phyloP scores from a whole-genome alignment of 2,888 invertebrate species.

The Latrodectus hesperus region DNA sequence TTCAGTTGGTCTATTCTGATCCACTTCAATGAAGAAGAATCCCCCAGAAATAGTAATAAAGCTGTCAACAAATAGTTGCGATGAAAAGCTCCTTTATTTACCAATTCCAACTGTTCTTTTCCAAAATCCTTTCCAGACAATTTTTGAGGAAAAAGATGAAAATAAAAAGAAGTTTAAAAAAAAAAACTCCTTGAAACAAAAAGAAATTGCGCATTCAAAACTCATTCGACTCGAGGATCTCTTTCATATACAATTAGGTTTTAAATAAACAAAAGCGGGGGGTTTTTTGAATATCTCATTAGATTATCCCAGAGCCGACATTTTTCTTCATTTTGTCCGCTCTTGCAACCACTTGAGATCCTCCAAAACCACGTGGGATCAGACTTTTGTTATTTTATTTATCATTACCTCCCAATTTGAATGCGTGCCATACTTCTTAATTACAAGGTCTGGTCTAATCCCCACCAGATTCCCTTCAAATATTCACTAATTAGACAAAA shows the following conservation, averaged over 20 bases:
- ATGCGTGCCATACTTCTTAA: slow-evolving; percentile 69
- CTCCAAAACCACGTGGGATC: slow-evolving; percentile 32
- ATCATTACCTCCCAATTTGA: slow-evolving; percentile 69
- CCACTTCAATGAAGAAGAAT: no score
- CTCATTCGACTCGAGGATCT: slow-evolving; percentile 44
- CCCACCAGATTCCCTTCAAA: slow-evolving; percentile 64
- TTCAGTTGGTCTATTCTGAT: no score
- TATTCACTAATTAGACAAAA: slow-evolving; percentile 70
- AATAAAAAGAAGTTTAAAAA: neutral
- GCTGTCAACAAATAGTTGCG: no score
- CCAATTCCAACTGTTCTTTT: neutral
- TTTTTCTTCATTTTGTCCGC: slow-evolving; percentile 63
- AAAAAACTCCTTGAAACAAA: slow-evolving; percentile 15
- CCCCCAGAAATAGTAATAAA: no score
- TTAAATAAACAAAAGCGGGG: slow-evolving; percentile 65
- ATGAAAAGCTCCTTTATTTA: no score
- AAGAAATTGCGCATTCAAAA: slow-evolving; percentile 40
- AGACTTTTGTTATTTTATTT: slow-evolving; percentile 68
- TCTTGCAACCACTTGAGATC: slow-evolving; percentile 39
- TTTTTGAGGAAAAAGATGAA: slow-evolving; percentile 1
- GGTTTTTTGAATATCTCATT: slow-evolving; percentile 48
- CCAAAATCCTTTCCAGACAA: slow-evolving; percentile 17
- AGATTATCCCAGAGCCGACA: slow-evolving; percentile 62
- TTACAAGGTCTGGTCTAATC: slow-evolving; percentile 66
- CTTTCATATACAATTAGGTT: slow-evolving; percentile 65